These are phyloP conservation scores for Trissoscelio sp. DNA, from an alignment of 2,888 invertebrate genomes.

Conservation along the genomic window DNA sequence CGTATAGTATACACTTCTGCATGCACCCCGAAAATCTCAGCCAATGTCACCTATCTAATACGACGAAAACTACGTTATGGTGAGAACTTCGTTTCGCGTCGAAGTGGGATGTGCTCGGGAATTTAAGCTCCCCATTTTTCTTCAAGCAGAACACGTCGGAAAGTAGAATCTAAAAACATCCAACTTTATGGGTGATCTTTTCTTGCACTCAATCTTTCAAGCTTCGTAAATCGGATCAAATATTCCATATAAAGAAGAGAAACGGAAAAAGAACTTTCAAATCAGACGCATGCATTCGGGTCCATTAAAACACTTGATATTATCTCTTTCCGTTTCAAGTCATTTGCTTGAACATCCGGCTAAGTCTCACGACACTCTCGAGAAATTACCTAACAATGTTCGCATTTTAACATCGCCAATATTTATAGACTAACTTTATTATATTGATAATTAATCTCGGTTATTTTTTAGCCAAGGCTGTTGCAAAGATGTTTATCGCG, in stretches of 20 bases:
- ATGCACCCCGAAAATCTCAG: slow-evolving; percentile 55
- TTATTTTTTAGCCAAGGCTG: background rate
- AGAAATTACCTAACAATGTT: slow-evolving; percentile 16
- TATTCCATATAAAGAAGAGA: slow-evolving; percentile 48
- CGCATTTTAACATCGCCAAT: background rate
- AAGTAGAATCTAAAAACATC: slow-evolving; percentile 66
- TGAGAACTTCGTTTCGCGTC: slow-evolving; percentile 66
- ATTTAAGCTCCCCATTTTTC: slow-evolving; percentile 68
- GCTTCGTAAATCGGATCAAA: slow-evolving; percentile 66
- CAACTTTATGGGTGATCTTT: slow-evolving; percentile 68
- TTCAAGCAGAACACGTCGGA: slow-evolving; percentile 62
- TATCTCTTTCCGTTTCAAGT: slow-evolving; percentile 24
- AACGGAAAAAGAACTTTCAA: slow-evolving; percentile 42
- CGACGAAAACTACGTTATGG: slow-evolving; percentile 65
- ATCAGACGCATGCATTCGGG: slow-evolving; percentile 33
- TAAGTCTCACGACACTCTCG: background rate
- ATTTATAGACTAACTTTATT: background rate
- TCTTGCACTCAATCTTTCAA: slow-evolving; percentile 65
- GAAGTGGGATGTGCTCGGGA: slow-evolving; percentile 65
- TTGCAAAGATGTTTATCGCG: background rate
- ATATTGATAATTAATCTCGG: background rate
- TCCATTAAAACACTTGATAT: slow-evolving; percentile 50
- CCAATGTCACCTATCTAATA: slow-evolving; percentile 62
- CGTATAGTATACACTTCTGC: slow-evolving; percentile 42
- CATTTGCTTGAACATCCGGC: slow-evolving; percentile 17